Percentiles rank a stretch among this genome's conserved stretches.
Evolutionary conservation across 2,113 vertebrate species (phyloP).

Genomic region (Ictalurus furcatus): DNA sequence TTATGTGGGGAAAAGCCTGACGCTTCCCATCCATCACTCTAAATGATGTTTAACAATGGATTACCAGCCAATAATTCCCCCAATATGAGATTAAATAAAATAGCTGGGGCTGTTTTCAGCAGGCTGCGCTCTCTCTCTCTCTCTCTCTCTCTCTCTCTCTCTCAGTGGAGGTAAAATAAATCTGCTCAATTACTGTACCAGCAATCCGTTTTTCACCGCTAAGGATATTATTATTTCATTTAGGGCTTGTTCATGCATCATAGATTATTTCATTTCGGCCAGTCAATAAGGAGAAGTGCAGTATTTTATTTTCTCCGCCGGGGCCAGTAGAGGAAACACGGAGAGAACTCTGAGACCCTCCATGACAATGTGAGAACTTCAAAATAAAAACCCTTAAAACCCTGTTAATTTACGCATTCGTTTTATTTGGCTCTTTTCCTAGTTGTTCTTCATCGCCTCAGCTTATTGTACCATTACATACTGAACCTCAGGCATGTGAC

Average conservation of each 20-base stretch:
- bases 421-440: neutral
- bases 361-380: neutral
- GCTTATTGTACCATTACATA: neutral
- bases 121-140: conserved; percentile 60
- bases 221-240: conserved; percentile 99
- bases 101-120: conserved; percentile 87
- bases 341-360: neutral
- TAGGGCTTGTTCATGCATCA: conserved; percentile 93
- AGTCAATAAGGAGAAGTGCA: conserved; percentile 90
- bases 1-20: conserved; percentile 87
- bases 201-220: conserved; percentile 91
- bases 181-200: conserved; percentile 92
- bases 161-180: conserved; percentile 84
- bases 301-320: conserved; percentile 83
- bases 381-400: neutral
- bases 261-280: conserved; percentile 94
- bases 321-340: conserved; percentile 61
- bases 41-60: conserved; percentile 94
- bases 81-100: conserved; percentile 97
- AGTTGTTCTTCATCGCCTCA: neutral
- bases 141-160: conserved; percentile 63
- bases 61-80: conserved; percentile 92
- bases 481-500: conserved; percentile 80
- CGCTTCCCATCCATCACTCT: conserved; percentile 91
- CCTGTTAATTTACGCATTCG: neutral